phyloP scores from a whole-genome alignment of 2,113 vertebrate genomes.

The Asarcornis scutulata region DNA sequence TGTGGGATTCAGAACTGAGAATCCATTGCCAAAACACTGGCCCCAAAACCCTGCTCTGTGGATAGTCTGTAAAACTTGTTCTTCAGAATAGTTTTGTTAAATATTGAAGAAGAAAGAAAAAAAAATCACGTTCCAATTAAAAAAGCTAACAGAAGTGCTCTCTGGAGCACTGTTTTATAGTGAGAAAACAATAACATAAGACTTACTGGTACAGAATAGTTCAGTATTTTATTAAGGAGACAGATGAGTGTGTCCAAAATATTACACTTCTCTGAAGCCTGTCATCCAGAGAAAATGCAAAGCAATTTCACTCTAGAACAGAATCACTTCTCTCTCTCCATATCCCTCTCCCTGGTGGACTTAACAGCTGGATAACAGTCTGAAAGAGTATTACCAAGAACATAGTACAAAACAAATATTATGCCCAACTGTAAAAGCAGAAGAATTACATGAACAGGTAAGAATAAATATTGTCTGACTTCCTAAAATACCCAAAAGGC shows the following conservation, averaged over 20 bases:
- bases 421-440: neutral
- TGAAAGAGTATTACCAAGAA: neutral
- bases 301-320: neutral
- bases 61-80: neutral
- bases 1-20: neutral
- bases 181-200: neutral
- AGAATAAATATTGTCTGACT: neutral
- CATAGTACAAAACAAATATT: neutral
- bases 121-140: neutral
- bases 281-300: neutral
- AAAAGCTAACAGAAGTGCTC: neutral
- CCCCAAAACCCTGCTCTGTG: neutral
- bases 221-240: neutral
- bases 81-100: neutral
- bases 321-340: neutral
- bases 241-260: neutral
- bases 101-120: neutral
- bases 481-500: neutral
- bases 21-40: accelerated
- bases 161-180: neutral
- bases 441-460: neutral
- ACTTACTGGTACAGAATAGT: neutral
- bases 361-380: neutral
- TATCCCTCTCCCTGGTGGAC: neutral
- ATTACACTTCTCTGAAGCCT: neutral